These are phyloP conservation scores for Festucalex cinctus DNA, from an alignment of 2,113 vertebrate genomes.

Conservation along the genomic window DNA sequence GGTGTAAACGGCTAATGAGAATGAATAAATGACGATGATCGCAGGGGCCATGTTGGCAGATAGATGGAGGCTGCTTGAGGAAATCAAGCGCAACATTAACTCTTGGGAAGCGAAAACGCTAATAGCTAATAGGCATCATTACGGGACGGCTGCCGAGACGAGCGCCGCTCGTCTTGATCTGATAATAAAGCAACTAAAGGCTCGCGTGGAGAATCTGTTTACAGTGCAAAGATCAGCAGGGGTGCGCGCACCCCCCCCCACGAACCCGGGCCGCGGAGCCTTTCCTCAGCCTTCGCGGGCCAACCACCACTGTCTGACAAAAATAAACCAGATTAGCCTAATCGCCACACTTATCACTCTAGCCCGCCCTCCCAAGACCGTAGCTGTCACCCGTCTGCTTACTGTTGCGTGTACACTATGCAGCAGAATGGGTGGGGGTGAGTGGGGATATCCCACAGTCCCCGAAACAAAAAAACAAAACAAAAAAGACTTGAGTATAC, in stretches of 20 bases:
- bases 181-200: slow-evolving; percentile 16
- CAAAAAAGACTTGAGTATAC: background rate
- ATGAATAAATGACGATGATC: slow-evolving; percentile 11
- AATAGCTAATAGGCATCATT: slow-evolving; percentile 59
- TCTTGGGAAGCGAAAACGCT: slow-evolving; percentile 45
- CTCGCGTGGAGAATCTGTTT: background rate
- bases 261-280: background rate
- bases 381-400: slow-evolving; percentile 55
- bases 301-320: slow-evolving; percentile 41
- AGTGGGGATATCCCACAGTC: slow-evolving; percentile 40
- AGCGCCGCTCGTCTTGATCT: slow-evolving; percentile 22
- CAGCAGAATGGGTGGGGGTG: slow-evolving; percentile 22
- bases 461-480: background rate
- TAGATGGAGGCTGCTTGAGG: slow-evolving; percentile 18
- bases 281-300: slow-evolving; percentile 3
- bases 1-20: slow-evolving; percentile 8
- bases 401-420: slow-evolving; percentile 45
- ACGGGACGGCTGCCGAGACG: slow-evolving; percentile 20
- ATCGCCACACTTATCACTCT: slow-evolving; percentile 73
- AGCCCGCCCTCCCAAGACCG: slow-evolving; percentile 48
- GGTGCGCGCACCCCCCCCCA: background rate
- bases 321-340: slow-evolving; percentile 83
- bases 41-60: slow-evolving; percentile 28
- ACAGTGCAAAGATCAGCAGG: slow-evolving; percentile 3
- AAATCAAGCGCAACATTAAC: slow-evolving; percentile 52